Evolutionary conservation across 2,888 invertebrate species (phyloP).

Genomic region (Macrophya annulata): DNA sequence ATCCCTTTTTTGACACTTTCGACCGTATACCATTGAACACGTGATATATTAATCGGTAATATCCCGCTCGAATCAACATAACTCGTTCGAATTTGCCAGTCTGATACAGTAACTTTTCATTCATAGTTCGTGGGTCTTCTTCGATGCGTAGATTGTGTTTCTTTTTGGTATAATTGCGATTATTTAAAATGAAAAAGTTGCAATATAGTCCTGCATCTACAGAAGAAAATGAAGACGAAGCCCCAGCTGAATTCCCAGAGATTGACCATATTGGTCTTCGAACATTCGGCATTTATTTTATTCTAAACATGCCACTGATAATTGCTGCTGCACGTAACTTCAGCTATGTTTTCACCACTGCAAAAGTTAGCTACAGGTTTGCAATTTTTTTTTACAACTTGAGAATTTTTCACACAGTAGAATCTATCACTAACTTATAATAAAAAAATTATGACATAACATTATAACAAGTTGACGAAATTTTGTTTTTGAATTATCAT

Average conservation of each 20-base stretch:
- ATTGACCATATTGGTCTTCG: conserved; percentile 79
- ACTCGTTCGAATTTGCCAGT: background rate
- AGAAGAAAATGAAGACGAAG: conserved; percentile 26
- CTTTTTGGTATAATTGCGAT: background rate
- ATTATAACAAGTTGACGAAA: too few species aligned
- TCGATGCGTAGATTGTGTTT: background rate
- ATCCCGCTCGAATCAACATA: too few species aligned
- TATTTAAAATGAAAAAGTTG: background rate
- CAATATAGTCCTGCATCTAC: conserved; percentile 7
- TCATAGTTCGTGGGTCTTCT: background rate
- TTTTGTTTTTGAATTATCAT: too few species aligned
- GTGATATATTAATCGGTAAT: too few species aligned
- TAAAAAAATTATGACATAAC: background rate
- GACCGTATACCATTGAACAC: too few species aligned
- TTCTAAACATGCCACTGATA: conserved; percentile 85
- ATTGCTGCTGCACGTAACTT: conserved; percentile 85
- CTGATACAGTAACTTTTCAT: background rate
- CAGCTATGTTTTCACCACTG: conserved; percentile 88
- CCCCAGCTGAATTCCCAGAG: conserved; percentile 60
- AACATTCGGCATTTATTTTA: conserved; percentile 83
- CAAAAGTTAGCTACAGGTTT: conserved; percentile 86
- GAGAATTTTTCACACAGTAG: background rate
- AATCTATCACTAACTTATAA: background rate
- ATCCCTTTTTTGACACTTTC: too few species aligned
- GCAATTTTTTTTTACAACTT: background rate